These are phyloP conservation scores for Labeo rohita DNA, from an alignment of 2,113 vertebrate species.

Conservation along the genomic window DNA sequence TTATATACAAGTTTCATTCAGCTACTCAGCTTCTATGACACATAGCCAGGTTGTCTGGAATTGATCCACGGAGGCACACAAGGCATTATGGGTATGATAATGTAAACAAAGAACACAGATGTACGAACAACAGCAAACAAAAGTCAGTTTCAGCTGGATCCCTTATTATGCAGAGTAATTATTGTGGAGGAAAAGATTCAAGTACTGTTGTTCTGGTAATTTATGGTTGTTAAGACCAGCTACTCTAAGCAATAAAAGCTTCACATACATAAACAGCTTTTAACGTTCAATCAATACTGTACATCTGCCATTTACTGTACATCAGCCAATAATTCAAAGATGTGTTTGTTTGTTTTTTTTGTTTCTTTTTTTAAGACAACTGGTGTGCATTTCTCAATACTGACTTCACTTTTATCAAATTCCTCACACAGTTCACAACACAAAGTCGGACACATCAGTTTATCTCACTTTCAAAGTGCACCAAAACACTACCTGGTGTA, in stretches of 20 bases:
- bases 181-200: slow-evolving; percentile 37
- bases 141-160: slow-evolving; percentile 41
- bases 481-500: not conserved
- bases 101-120: slow-evolving; percentile 51
- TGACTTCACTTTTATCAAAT: not conserved
- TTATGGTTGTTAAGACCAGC: slow-evolving; percentile 39
- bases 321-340: not conserved
- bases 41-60: slow-evolving; percentile 33
- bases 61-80: slow-evolving; percentile 32
- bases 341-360: not conserved
- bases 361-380: not conserved
- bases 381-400: not conserved
- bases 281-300: slow-evolving; percentile 22
- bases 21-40: not conserved
- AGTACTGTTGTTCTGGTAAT: slow-evolving; percentile 29
- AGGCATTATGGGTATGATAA: not conserved
- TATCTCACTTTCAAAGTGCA: not conserved
- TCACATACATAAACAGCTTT: slow-evolving; percentile 19
- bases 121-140: slow-evolving; percentile 32
- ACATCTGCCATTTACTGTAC: not conserved
- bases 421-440: not conserved
- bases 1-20: slow-evolving; percentile 2
- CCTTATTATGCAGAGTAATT: slow-evolving; percentile 35
- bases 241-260: slow-evolving; percentile 32
- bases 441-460: not conserved